Percentiles rank a stretch among this genome's conserved stretches.
Evolutionary conservation across 2,113 vertebrate genomes (phyloP).

Genomic region (Clinocottus analis): DNA sequence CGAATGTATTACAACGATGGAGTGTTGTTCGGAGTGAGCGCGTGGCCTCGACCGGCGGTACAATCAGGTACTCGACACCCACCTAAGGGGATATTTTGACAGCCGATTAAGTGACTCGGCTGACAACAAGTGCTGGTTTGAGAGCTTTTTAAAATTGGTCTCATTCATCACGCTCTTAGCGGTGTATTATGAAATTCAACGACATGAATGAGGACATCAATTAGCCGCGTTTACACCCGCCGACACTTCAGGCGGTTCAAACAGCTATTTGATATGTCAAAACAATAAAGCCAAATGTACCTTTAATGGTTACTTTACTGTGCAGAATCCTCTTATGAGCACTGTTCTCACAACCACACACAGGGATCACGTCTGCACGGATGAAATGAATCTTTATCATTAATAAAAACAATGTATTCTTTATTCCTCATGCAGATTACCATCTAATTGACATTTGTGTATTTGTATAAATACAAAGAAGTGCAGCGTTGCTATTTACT

Average conservation of each 20-base stretch:
- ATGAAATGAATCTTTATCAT: too few relatives aligned
- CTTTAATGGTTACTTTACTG: too few relatives aligned
- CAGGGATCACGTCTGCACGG: too few relatives aligned
- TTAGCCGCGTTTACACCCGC: not conserved
- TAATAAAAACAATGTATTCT: not conserved
- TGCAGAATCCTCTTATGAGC: too few relatives aligned
- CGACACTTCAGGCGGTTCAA: not conserved
- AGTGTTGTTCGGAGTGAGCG: not conserved
- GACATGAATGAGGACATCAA: constrained; percentile 11
- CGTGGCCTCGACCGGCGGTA: not conserved
- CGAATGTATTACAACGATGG: not conserved
- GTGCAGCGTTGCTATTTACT: not conserved
- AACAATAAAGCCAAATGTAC: not conserved
- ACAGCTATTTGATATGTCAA: not conserved
- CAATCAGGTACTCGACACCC: not conserved
- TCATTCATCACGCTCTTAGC: not conserved
- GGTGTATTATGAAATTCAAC: not conserved
- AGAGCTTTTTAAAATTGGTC: constrained; percentile 12
- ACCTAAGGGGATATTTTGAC: not conserved
- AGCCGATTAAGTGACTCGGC: not conserved
- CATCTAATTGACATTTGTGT: not conserved
- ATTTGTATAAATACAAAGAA: not conserved
- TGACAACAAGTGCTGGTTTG: not conserved
- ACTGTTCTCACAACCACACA: too few relatives aligned
- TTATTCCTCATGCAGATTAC: not conserved